Evolutionary conservation across 2,888 invertebrate species (phyloP).

Genomic region (Hypomecis punctinalis): DNA sequence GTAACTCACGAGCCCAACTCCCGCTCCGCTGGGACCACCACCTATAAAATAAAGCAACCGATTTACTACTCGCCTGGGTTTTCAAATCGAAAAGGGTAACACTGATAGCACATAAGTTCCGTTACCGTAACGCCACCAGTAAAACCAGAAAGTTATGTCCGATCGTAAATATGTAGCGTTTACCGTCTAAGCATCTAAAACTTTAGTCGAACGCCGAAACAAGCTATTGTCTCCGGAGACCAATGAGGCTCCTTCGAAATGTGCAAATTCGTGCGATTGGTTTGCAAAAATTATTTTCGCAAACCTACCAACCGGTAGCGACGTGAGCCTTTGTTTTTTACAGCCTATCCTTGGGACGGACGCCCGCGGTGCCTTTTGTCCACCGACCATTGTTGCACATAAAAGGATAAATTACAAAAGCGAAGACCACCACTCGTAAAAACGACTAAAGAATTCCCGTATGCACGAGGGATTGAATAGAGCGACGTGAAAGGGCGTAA

Average conservation of each 20-base stretch:
- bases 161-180: constrained; percentile 61
- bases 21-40: constrained; percentile 72
- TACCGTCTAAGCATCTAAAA: constrained; percentile 38
- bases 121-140: constrained; percentile 59
- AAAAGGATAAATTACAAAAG: constrained; percentile 81
- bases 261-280: constrained; percentile 74
- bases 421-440: constrained; percentile 76
- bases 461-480: constrained; percentile 71
- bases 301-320: constrained; percentile 69
- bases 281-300: constrained; percentile 82
- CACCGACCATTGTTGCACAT: constrained; percentile 72
- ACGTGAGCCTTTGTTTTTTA: constrained; percentile 64
- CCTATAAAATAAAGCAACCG: constrained; percentile 84
- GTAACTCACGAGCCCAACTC: constrained; percentile 56
- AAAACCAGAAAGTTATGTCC: constrained; percentile 59
- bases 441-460: constrained; percentile 75
- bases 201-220: constrained; percentile 34
- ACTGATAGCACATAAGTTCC: constrained; percentile 74
- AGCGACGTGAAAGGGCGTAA: constrained; percentile 73
- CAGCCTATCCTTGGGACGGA: constrained; percentile 61
- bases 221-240: constrained; percentile 71
- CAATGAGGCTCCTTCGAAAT: constrained; percentile 64
- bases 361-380: constrained; percentile 71
- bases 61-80: constrained; percentile 80
- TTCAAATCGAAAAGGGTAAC: constrained; percentile 75